Percentiles rank a stretch among this genome's conserved stretches.
Evolutionary conservation across 2,797 vertebrate genomes (phyloP).

Genomic region (Lerista edwardsae): DNA sequence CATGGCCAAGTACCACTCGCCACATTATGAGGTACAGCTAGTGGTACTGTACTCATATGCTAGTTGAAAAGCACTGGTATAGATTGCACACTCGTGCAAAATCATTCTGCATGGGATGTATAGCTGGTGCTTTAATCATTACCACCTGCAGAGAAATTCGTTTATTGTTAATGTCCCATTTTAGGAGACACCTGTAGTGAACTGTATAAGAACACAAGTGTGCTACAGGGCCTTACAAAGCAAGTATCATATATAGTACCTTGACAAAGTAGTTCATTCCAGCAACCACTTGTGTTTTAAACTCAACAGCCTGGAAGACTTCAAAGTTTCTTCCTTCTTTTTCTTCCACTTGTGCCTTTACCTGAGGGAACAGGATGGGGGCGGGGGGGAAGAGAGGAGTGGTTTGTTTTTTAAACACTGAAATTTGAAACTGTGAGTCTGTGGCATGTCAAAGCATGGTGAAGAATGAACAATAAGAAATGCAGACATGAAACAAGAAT

Average conservation of each 20-base stretch:
- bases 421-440: too few relatives aligned
- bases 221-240: background rate
- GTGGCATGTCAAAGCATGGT: background rate
- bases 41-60: too few relatives aligned
- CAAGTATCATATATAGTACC: slow-evolving; percentile 39
- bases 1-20: too few relatives aligned
- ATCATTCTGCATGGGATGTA: background rate
- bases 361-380: slow-evolving; percentile 39
- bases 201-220: background rate
- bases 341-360: slow-evolving; percentile 50
- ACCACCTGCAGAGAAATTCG: too few relatives aligned
- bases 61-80: background rate
- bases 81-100: background rate
- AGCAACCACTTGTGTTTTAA: slow-evolving; percentile 58
- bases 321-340: rapidly evolving
- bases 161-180: background rate
- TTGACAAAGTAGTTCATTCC: slow-evolving; percentile 62
- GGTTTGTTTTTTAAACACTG: background rate
- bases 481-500: background rate
- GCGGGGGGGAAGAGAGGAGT: background rate
- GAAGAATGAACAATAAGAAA: background rate
- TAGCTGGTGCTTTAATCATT: background rate
- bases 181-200: background rate
- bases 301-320: background rate
- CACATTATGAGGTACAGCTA: too few relatives aligned